Conservation (phyloP, 2,797 vertebrate genomes). For the Pipistrellus kuhlii region DNA sequence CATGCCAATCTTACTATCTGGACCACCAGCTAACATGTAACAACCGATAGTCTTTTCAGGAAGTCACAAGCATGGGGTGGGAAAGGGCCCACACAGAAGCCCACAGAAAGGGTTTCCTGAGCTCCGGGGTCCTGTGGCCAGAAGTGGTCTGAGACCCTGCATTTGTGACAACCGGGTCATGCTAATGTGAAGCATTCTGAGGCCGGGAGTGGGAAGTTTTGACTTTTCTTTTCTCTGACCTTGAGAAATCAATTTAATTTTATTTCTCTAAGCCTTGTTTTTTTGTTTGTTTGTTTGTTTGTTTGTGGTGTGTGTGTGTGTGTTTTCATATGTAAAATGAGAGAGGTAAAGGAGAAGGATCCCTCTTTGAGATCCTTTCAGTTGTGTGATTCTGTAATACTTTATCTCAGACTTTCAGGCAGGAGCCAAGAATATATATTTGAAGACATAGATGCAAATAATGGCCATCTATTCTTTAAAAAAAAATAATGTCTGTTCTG, state of each 20-base stretch:
- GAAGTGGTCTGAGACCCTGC: background rate
- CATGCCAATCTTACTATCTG: background rate
- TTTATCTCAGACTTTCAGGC: background rate
- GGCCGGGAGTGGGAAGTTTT: background rate
- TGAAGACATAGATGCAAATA: background rate
- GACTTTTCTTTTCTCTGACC: background rate
- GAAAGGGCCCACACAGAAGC: background rate
- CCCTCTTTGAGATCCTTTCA: background rate
- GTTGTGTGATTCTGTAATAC: background rate
- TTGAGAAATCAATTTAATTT: background rate
- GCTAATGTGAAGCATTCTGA: background rate
- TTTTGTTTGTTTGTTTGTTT: too few relatives aligned
- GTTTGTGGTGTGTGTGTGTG: too few relatives aligned
- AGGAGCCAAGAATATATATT: background rate
- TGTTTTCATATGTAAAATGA: conserved; percentile 30
- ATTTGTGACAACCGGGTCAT: background rate
- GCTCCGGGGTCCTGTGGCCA: background rate
- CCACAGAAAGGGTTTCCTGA: background rate
- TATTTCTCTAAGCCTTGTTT: background rate
- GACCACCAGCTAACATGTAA: background rate
- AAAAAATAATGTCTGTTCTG: background rate
- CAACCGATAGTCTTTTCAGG: background rate
- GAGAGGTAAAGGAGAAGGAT: background rate
- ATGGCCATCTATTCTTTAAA: background rate
- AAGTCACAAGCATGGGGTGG: background rate